phyloP scores from a whole-genome alignment of 2,888 invertebrate species.

The Yponomeuta plumbellus region DNA sequence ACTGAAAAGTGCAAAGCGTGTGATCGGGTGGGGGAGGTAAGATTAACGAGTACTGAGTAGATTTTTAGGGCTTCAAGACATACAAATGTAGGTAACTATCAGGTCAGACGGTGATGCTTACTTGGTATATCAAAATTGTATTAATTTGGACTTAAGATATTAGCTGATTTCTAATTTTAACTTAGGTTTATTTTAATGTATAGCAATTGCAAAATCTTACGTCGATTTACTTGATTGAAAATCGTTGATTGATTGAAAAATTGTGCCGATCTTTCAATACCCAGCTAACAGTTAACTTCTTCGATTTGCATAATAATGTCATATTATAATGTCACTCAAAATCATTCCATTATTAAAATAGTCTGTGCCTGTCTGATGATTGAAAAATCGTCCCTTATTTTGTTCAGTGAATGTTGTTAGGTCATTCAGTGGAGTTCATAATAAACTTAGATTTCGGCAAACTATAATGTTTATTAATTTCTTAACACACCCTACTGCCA shows the following conservation, averaged over 20 bases:
- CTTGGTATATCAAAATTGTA: neutral
- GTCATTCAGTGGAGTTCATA: neutral
- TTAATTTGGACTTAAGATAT: too few species aligned
- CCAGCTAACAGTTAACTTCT: too few species aligned
- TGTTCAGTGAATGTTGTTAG: neutral
- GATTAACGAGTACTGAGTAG: conserved; percentile 34
- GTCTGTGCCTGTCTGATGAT: too few species aligned
- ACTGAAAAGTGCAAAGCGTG: conserved; percentile 55
- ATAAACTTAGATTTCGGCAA: neutral
- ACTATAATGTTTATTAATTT: too few species aligned
- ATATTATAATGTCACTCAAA: too few species aligned
- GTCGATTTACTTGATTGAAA: too few species aligned
- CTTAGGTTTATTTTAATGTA: neutral
- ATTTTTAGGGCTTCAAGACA: conserved; percentile 17
- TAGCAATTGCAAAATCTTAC: neutral
- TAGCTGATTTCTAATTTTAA: too few species aligned
- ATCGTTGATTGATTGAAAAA: neutral
- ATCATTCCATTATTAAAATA: too few species aligned
- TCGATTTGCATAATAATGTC: too few species aligned
- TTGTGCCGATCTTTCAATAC: too few species aligned
- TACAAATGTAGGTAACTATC: neutral
- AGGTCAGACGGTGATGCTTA: neutral
- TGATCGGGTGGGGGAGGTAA: conserved; percentile 35
- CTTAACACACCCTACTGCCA: too few species aligned
- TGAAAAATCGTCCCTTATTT: neutral